These are phyloP conservation scores for Dendropsophus ebraccatus DNA, from an alignment of 2,113 vertebrate species.

Conservation along the genomic window DNA sequence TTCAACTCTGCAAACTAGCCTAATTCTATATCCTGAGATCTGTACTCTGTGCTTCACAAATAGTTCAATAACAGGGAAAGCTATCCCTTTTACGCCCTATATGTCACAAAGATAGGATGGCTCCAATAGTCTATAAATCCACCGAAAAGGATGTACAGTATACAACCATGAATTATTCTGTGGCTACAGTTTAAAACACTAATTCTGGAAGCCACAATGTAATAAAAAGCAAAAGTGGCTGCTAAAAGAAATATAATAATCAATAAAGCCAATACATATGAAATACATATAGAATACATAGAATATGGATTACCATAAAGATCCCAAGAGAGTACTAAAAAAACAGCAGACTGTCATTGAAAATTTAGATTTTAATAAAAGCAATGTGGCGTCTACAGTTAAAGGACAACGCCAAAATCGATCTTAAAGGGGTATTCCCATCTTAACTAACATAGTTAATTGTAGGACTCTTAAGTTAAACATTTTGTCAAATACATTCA, in stretches of 20 bases:
- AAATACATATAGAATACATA: too few relatives aligned
- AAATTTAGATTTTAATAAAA: too few relatives aligned
- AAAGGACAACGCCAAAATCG: too few relatives aligned
- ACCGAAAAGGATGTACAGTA: background rate
- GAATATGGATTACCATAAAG: too few relatives aligned
- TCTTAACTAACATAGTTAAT: too few relatives aligned
- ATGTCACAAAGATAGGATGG: background rate
- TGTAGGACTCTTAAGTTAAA: too few relatives aligned
- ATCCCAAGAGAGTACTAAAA: too few relatives aligned
- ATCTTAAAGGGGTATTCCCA: too few relatives aligned
- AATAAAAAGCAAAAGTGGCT: background rate
- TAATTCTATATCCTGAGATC: conserved; percentile 4
- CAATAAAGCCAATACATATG: background rate
- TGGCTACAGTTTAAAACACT: background rate
- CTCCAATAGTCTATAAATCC: background rate
- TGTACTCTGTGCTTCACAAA: conserved; percentile 13
- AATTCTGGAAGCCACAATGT: background rate
- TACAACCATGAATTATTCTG: background rate
- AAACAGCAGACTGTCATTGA: too few relatives aligned
- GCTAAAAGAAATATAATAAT: background rate
- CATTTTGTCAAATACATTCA: too few relatives aligned
- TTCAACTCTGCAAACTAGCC: conserved; percentile 11
- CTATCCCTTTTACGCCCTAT: background rate
- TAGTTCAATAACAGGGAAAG: conserved; percentile 32
- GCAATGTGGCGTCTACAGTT: too few relatives aligned